Percentiles rank a stretch among this genome's conserved stretches.
Conservation (phyloP, 2,888 invertebrate species). For the Halictus ligatus region DNA sequence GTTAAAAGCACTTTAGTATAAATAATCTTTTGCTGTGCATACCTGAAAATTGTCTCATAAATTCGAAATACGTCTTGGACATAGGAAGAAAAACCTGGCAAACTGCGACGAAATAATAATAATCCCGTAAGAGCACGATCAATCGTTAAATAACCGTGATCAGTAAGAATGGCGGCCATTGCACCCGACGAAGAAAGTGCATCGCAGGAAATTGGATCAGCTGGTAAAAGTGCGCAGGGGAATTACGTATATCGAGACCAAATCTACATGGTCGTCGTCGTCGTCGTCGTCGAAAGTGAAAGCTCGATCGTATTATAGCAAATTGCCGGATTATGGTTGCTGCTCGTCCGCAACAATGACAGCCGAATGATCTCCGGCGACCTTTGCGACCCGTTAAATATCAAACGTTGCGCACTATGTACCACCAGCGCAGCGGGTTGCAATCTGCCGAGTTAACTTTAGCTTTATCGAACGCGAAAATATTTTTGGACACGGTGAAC, state of each 20-base stretch:
- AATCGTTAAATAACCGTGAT: slow-evolving; percentile 24
- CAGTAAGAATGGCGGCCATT: slow-evolving; percentile 7
- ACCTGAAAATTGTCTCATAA: neutral
- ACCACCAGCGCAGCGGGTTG: neutral
- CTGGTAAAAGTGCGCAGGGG: slow-evolving; percentile 34
- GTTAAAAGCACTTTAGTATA: neutral
- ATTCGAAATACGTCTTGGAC: neutral
- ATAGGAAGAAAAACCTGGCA: neutral
- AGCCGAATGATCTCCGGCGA: slow-evolving; percentile 65
- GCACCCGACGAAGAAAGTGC: slow-evolving; percentile 42
- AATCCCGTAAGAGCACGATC: slow-evolving; percentile 8
- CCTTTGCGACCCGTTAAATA: slow-evolving; percentile 69
- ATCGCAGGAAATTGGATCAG: slow-evolving; percentile 50
- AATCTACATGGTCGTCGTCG: slow-evolving; percentile 23
- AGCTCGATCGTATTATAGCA: slow-evolving; percentile 60
- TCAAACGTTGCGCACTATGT: slow-evolving; percentile 48
- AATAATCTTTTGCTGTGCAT: neutral
- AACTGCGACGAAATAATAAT: neutral
- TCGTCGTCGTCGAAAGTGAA: slow-evolving; percentile 71
- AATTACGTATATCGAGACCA: slow-evolving; percentile 43
- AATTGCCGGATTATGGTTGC: slow-evolving; percentile 34
- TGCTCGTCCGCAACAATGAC: slow-evolving; percentile 70
- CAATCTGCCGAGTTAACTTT: neutral
- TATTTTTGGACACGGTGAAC: neutral
- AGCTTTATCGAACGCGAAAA: neutral